Base-by-base conservation (phyloP, 2,113 vertebrate species). In the Poicephalus gulielmi region DNA sequence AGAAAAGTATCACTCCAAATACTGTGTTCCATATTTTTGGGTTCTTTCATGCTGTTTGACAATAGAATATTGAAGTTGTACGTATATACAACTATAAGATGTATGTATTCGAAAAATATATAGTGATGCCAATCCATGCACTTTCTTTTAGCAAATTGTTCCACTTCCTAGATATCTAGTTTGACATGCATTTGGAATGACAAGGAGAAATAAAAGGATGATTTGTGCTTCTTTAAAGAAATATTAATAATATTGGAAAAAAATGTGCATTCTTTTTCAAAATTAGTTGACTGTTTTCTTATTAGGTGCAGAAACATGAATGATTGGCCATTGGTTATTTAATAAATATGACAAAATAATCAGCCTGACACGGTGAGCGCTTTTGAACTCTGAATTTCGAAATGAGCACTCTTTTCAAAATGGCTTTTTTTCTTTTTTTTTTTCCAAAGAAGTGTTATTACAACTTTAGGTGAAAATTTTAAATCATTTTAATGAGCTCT, bases 341-440 rank as follows among this genome's bases (percentile, higher is more conserved):
- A 52, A 35, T 25, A 22, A 76, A 13, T 74, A 57, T 49, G 13
- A 4, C 19, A 86, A 67, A 78, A 44, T 55, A 55, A 37, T 44
- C 47, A 62, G 13, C 6, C 27, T 49, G 17, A 13, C 3, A 14
- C 44, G 8, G 5, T 73, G 6, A 55, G 7, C 5, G 25, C 30
- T 33, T 62, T 35, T 59, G 33, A 59, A 35, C 22, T n/a, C 57
- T n/a, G 57, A 62, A 49, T 78, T 47, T 60, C 47, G 6, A 66
- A 82, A 43, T 22, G 1, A 82, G 0, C 0, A 0, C 6, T 55
- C 6, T 50, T 73, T 66, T 43, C 13, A 15, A 82, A 52, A 76
- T 52, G 3, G 35, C 3, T 64, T 41, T 77, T 46, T 68, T 25
- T 2, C 8, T 43, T 27, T 37, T 31, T 30, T 15, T 33, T 39